Evolutionary conservation across 92 coral and sea anemone species (phyloP).

Genomic region (Chrysogorgia sp.): DNA sequence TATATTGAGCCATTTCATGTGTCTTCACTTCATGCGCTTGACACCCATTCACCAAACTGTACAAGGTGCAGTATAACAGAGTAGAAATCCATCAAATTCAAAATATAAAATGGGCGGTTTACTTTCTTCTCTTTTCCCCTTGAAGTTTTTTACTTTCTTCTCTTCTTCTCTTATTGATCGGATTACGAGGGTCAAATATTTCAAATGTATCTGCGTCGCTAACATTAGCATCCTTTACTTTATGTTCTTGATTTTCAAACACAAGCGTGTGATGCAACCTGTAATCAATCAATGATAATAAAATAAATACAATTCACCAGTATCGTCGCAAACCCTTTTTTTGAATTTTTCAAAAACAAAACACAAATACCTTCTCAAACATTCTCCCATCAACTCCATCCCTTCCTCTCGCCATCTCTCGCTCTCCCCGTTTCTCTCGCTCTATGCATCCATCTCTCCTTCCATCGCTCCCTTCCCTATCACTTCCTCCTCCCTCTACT

Average conservation of each 20-base stretch:
- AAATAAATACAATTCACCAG: no score
- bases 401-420: no score
- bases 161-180: slow-evolving; percentile 89
- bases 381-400: not conserved
- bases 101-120: not conserved
- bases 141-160: slow-evolving; percentile 87
- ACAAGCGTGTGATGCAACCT: slow-evolving; percentile 88
- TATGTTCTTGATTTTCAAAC: slow-evolving; percentile 71
- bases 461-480: no score
- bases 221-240: slow-evolving; percentile 80
- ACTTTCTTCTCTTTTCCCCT: slow-evolving; percentile 65
- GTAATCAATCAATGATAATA: no score
- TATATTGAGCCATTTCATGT: no score
- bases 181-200: slow-evolving; percentile 95
- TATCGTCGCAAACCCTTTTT: no score
- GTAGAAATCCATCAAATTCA: no score
- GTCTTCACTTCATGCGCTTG: not conserved
- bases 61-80: no score
- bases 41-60: not conserved
- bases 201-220: slow-evolving; percentile 89
- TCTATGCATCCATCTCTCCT: no score
- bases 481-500: no score
- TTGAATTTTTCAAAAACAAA: not conserved
- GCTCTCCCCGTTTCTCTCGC: no score
- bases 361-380: no score